Percentiles rank a stretch among this genome's conserved stretches.
These are phyloP conservation scores for Parotocinclus haroldoi DNA, from an alignment of 2,797 vertebrate genomes.

Conservation along the genomic window DNA sequence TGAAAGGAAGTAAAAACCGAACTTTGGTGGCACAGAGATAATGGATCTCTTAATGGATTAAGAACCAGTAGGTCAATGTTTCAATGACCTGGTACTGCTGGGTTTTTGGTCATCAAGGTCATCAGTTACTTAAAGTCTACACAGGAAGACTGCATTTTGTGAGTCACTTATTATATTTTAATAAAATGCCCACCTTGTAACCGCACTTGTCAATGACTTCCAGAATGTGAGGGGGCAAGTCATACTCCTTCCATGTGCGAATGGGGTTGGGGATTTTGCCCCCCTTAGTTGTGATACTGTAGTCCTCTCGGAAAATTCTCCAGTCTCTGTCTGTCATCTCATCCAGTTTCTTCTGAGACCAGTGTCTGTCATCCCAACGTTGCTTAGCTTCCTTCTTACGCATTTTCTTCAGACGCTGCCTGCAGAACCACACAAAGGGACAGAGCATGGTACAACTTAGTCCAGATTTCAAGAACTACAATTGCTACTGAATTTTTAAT, in stretches of 20 bases:
- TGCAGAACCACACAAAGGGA: slow-evolving; percentile 49
- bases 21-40: too few species aligned
- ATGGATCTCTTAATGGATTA: too few species aligned
- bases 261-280: slow-evolving; percentile 98
- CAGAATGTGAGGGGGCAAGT: slow-evolving; percentile 88
- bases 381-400: slow-evolving; percentile 97
- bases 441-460: not conserved
- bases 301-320: slow-evolving; percentile 96
- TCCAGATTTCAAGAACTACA: not conserved
- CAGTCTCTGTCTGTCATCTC: slow-evolving; percentile 99
- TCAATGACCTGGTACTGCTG: too few species aligned
- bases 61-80: too few species aligned
- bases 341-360: slow-evolving; percentile 99
- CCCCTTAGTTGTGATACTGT: slow-evolving; percentile 98
- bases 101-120: too few species aligned
- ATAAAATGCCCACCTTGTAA: slow-evolving; percentile 82
- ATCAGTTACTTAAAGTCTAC: too few species aligned
- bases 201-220: slow-evolving; percentile 98
- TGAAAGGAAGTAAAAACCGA: too few species aligned
- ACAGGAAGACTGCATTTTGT: too few species aligned
- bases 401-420: slow-evolving; percentile 88
- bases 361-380: slow-evolving; percentile 96
- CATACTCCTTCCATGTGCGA: slow-evolving; percentile 96
- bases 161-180: too few species aligned
- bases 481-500: not conserved